A percentile compares a stretch with the other conserved stretches of the same genome.
phyloP scores from a whole-genome alignment of 2,888 invertebrate genomes.

The Cacoxenus indagator region DNA sequence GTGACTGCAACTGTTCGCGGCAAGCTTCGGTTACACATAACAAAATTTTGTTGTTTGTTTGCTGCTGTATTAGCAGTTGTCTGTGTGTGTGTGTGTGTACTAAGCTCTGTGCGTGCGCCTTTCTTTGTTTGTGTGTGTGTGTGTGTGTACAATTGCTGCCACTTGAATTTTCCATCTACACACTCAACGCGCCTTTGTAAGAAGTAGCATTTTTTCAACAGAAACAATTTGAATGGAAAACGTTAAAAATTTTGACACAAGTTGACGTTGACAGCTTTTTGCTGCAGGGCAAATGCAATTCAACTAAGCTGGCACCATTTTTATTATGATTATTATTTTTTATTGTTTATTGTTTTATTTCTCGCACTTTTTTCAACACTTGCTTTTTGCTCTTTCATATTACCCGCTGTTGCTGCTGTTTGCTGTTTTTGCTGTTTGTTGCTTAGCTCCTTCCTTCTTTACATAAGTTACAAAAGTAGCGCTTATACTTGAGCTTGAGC shows the following conservation, averaged over 20 bases:
- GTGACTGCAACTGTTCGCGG: too few species aligned
- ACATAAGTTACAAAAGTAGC: neutral
- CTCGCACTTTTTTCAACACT: neutral
- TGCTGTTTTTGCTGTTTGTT: neutral
- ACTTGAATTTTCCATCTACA: conserved; percentile 28
- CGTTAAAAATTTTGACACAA: conserved; percentile 1
- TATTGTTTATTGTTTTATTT: too few species aligned
- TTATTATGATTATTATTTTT: neutral
- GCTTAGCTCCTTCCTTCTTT: neutral
- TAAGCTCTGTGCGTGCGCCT: too few species aligned
- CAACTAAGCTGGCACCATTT: neutral
- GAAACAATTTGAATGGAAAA: neutral
- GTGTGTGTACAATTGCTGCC: conserved; percentile 16
- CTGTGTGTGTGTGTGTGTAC: neutral
- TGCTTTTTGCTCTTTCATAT: too few species aligned
- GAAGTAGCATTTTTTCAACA: conserved; percentile 1
- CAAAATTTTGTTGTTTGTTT: too few species aligned
- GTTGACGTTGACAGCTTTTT: conserved; percentile 19
- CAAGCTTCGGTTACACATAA: neutral
- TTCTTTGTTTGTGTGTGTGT: neutral
- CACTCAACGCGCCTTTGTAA: conserved; percentile 26
- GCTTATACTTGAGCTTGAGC: neutral
- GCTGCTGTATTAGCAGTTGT: neutral
- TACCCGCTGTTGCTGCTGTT: neutral
- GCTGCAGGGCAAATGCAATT: conserved; percentile 9